Percentiles rank a stretch among this genome's conserved stretches.
These are phyloP conservation scores for Euproctis similis DNA, from an alignment of 2,888 invertebrate genomes.

Conservation along the genomic window DNA sequence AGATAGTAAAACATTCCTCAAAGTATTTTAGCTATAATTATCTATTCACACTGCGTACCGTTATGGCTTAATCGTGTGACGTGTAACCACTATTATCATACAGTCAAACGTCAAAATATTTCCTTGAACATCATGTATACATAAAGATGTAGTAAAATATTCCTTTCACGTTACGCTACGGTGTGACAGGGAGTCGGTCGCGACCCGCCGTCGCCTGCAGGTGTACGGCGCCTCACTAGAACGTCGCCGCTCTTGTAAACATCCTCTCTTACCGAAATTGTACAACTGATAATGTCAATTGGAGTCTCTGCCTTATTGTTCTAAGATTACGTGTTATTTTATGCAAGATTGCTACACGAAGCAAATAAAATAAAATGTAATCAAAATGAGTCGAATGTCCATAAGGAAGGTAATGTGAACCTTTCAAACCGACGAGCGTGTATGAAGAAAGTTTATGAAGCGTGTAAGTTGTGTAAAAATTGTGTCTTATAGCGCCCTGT, in stretches of 20 bases:
- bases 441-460: too few relatives aligned
- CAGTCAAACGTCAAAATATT: slow-evolving; percentile 1
- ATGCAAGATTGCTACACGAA: too few relatives aligned
- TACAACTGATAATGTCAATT: slow-evolving; percentile 3
- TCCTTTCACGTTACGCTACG: slow-evolving; percentile 9
- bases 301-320: background rate
- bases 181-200: slow-evolving; percentile 17
- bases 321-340: background rate
- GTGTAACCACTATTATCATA: slow-evolving; percentile 1
- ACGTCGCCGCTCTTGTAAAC: slow-evolving; percentile 20
- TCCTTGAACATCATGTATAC: background rate
- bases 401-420: too few relatives aligned
- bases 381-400: too few relatives aligned
- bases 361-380: too few relatives aligned
- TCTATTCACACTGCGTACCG: background rate
- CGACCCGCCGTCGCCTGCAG: slow-evolving; percentile 27
- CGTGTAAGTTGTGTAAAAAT: too few relatives aligned
- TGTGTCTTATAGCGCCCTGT: too few relatives aligned
- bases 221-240: slow-evolving; percentile 11
- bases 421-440: too few relatives aligned
- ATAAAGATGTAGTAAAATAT: background rate
- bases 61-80: slow-evolving; percentile 1
- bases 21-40: background rate
- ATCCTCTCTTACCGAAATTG: slow-evolving; percentile 6
- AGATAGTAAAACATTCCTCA: background rate